A percentile compares a stretch with the other conserved stretches of the same genome.
Conservation (phyloP, 2,797 vertebrate species). For the Clarias pachynema region DNA sequence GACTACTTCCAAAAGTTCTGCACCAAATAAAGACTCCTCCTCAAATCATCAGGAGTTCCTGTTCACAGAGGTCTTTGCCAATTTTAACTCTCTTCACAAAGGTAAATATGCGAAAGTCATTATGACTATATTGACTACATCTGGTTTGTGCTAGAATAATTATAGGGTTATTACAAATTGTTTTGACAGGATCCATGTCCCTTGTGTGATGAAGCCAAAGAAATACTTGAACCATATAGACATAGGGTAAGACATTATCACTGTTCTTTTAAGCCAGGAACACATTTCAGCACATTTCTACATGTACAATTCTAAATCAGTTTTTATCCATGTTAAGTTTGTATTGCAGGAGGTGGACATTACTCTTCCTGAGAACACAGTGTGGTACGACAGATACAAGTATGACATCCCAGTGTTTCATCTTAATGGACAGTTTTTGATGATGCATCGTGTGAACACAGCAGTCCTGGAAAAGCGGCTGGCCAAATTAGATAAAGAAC, state of each 20-base stretch:
- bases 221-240: conserved; percentile 77
- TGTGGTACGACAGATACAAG: conserved; percentile 81
- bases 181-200: conserved; percentile 79
- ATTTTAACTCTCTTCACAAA: conserved; percentile 86
- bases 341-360: conserved; percentile 85
- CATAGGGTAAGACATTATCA: conserved; percentile 69
- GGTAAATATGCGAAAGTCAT: conserved; percentile 65
- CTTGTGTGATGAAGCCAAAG: conserved; percentile 86
- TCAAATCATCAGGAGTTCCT: conserved; percentile 57
- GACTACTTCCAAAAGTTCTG: conserved; percentile 62
- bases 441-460: conserved; percentile 82
- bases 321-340: conserved; percentile 71
- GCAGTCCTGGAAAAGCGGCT: conserved; percentile 76
- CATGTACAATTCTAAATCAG: not conserved
- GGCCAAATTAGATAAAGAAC: conserved; percentile 63
- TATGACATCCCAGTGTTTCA: conserved; percentile 87
- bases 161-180: not conserved
- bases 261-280: not conserved
- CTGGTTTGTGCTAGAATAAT: not conserved
- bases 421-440: conserved; percentile 84
- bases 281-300: not conserved
- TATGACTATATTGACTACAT: not conserved
- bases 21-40: conserved; percentile 49
- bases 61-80: conserved; percentile 64
- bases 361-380: conserved; percentile 77